Evolutionary conservation across 2,888 invertebrate genomes (phyloP), one percentile per base, ranked within the genome.

Genomic region (Philhelius pedissequus): DNA sequence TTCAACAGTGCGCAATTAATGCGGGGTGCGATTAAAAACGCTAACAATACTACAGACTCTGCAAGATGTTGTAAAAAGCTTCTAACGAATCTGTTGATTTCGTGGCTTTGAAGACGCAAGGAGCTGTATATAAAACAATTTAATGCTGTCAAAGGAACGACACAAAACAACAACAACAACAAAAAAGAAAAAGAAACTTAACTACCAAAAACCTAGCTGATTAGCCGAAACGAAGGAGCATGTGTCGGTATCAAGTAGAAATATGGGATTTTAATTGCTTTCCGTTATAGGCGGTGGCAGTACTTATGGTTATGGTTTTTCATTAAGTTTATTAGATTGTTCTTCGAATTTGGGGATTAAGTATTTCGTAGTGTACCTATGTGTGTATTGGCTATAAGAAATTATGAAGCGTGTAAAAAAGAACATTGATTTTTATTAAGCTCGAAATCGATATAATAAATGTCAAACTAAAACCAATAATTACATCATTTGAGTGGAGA

Each of bases 191-290:
- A n/a, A 13, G n/a, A n/a, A 27, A 13, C 35, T 35, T 13, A 35
- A 6, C 27, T 30, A 15, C 62, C 62, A 43, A 38, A 27, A 43
- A 62, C 27, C 62, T 62, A 62, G 43, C 62, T 62, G 62, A 62
- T 62, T 62, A 62, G 43, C 62, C 27, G 27, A 62, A 62, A 43
- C 15, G 11, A 43, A 64, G 45, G 15, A 13, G 32, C 18, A 3
- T 43, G 18, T 18, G 22, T 30, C 18, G 25, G 64, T n/a, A n/a
- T n/a, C n/a, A n/a, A 9, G 32, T 64, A 48, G 48, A 64, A 64
- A 48, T 64, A 64, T 64, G 48, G 64, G 64, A 13, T 64, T 64
- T 64, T 64, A 64, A 64, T 64, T 64, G 48, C 64, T 64, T 64
- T 32, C 64, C 22, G 64, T 45, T n/a, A n/a, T n/a, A 64, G 48